A percentile compares a stretch with the other conserved stretches of the same genome.
phyloP scores from a whole-genome alignment of 1,140 invertebrate species.

The Anagrus nilaparvatae region DNA sequence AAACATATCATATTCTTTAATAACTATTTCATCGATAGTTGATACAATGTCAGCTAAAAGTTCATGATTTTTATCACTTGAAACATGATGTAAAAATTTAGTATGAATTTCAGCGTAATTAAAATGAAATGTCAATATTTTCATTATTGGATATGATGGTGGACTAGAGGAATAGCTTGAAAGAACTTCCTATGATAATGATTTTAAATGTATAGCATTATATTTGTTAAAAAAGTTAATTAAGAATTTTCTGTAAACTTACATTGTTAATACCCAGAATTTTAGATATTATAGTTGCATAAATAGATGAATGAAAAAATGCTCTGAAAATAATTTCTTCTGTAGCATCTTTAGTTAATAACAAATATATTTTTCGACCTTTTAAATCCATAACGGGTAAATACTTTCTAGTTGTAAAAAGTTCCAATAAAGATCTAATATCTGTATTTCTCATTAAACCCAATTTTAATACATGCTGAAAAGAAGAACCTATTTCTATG shows the following conservation, averaged over 20 bases:
- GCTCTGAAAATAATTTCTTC: conserved; percentile 40
- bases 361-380: conserved; percentile 38
- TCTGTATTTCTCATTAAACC: conserved; percentile 28
- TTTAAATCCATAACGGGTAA: conserved; percentile 39
- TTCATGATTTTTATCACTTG: conserved; percentile 3
- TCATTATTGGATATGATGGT: conserved; percentile 20
- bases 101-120: conserved; percentile 16
- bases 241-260: not conserved
- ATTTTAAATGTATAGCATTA: not conserved
- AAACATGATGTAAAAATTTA: conserved; percentile 7
- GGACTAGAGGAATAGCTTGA: conserved; percentile 5
- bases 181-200: conserved; percentile 3
- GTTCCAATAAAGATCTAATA: conserved; percentile 27
- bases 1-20: conserved; percentile 41
- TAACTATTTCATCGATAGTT: conserved; percentile 25
- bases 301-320: conserved; percentile 44
- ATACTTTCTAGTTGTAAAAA: conserved; percentile 39
- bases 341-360: conserved; percentile 34
- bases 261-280: not conserved
- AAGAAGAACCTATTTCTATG: conserved; percentile 43
- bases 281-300: conserved; percentile 24
- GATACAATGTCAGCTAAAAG: conserved; percentile 25
- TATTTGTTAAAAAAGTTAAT: conserved; percentile 5
- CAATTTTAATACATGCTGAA: conserved; percentile 38
- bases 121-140: conserved; percentile 15